Base-by-base conservation (phyloP, 2,113 vertebrate species). In the Pterocles gutturalis region DNA sequence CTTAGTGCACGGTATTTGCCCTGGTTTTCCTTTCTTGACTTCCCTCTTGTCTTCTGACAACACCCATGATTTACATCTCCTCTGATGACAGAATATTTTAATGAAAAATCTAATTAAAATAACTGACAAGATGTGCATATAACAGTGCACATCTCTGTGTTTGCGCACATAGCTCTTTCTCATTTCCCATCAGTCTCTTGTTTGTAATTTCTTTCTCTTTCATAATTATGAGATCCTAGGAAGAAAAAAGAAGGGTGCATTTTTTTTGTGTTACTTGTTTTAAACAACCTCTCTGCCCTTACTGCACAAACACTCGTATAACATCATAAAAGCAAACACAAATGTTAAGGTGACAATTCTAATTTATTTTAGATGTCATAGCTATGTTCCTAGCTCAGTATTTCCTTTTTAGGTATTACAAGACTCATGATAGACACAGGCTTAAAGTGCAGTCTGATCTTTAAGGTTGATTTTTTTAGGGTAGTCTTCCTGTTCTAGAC, bases 141-240 rank as follows among this genome's bases (percentile, higher is more conserved):
- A 93, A 53, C 29, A 25, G 12, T 11, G 13, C 7, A 58, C 75
- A 43, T 89, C 49, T 81, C 11, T 53, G 46, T 13, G 48, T 81
- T 31, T 73, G 36, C 70, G 49, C 15, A 55, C n/a, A n/a, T 13
- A 80, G 25, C 3, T 89, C 18, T 84, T 93, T 80, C 36, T 90
- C 22, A 60, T 67, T 91, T 5, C 6, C 6, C 15, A 55, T 92
- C 76, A 60, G 64, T 91, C 31, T 54, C 20, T 51, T 19, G 2
- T 72, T 90, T 93, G 60, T 89, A 29, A 21, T 34, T 51, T 77
- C 82, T 91, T 91, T 67, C 22, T 89, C 46, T 95, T 93, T 90
- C 60, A 89, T 87, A 70, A 66, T 55, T 78, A 22, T 8, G 36
- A 64, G 22, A 71, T 75, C 60, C 87, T 75, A 89, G 9, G 75